Percentiles rank a stretch among this genome's conserved stretches.
phyloP scores from a whole-genome alignment of 2,113 vertebrate species.

The Proteles cristata region DNA sequence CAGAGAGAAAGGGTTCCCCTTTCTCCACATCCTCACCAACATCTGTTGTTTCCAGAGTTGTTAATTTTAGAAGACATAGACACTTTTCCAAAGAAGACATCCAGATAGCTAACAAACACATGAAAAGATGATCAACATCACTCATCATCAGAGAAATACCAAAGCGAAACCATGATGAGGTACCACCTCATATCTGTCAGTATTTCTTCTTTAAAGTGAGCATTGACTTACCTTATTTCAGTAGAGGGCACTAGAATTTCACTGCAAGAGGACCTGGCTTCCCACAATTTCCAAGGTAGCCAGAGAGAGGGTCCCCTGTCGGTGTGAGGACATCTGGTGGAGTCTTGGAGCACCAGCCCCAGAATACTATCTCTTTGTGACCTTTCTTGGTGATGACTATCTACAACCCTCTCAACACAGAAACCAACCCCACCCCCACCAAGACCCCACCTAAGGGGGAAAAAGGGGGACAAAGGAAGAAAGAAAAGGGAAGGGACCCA shows the following conservation, averaged over 20 bases:
- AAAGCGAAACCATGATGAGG: too few species aligned
- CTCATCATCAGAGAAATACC: too few species aligned
- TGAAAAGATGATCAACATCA: too few species aligned
- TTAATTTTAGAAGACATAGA: too few species aligned
- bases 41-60: too few species aligned
- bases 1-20: too few species aligned
- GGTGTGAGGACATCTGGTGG: neutral
- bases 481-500: neutral
- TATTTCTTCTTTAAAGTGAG: neutral
- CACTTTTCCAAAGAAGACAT: too few species aligned
- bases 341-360: neutral
- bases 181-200: too few species aligned
- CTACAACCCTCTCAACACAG: neutral
- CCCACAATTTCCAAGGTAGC: neutral
- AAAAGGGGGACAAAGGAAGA: fast-evolving
- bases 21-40: too few species aligned
- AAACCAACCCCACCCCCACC: neutral
- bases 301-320: neutral
- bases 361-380: neutral
- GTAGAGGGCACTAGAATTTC: neutral
- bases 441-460: neutral
- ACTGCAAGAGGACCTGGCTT: neutral
- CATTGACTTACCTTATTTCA: neutral
- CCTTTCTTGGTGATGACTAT: neutral
- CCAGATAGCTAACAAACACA: too few species aligned